These are phyloP conservation scores for Pantherophis vulpinus DNA, from an alignment of 2,797 vertebrate species.

Conservation along the genomic window DNA sequence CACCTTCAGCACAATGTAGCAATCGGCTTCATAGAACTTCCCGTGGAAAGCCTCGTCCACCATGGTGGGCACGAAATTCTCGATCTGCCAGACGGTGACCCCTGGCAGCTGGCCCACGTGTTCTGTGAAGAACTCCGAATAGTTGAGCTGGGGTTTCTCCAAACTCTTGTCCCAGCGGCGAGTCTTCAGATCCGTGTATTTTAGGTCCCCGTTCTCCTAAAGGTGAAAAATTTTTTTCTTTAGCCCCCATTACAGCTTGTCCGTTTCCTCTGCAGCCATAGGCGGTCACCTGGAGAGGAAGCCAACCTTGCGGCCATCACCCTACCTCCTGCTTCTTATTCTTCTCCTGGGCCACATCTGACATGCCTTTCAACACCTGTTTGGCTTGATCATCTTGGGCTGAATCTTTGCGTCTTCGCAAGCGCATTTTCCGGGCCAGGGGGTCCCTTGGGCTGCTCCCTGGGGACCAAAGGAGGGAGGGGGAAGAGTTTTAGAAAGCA, in stretches of 20 bases:
- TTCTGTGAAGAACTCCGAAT: conserved; percentile 93
- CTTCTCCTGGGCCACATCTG: conserved; percentile 91
- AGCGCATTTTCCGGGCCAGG: conserved; percentile 91
- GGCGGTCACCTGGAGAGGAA: accelerated
- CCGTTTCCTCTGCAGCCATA: no score
- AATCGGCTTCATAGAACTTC: conserved; percentile 96
- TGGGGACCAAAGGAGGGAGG: conserved; percentile 41
- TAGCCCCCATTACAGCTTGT: not conserved
- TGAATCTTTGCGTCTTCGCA: conserved; percentile 88
- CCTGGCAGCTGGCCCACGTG: conserved; percentile 90
- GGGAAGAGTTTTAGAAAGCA: not conserved
- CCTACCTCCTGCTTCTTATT: conserved; percentile 89
- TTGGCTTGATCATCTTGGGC: conserved; percentile 95
- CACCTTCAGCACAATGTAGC: conserved; percentile 96
- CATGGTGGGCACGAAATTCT: conserved; percentile 89
- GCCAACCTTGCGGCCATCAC: accelerated
- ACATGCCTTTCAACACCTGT: conserved; percentile 98
- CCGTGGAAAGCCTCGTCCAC: conserved; percentile 90
- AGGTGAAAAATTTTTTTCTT: accelerated
- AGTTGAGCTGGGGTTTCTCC: conserved; percentile 92
- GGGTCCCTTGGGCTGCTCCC: conserved; percentile 86
- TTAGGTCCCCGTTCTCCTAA: conserved; percentile 84
- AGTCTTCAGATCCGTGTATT: conserved; percentile 79
- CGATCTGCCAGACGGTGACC: conserved; percentile 90
- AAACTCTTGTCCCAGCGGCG: conserved; percentile 94